phyloP scores from a whole-genome alignment of 2,888 invertebrate genomes.

The Polyommatus iphigenia region DNA sequence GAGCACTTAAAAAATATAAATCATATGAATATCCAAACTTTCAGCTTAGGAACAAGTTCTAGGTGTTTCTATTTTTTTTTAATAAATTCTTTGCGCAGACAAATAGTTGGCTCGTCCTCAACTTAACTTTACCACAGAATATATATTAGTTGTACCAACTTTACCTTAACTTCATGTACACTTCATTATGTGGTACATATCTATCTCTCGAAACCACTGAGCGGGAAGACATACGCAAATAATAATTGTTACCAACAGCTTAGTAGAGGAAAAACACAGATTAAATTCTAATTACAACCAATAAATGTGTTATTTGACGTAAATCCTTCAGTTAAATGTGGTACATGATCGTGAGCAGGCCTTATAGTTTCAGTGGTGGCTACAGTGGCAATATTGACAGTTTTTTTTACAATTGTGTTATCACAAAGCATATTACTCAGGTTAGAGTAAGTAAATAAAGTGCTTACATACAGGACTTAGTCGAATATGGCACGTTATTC shows the following conservation, averaged over 20 bases:
- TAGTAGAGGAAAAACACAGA: neutral
- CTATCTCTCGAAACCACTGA: neutral
- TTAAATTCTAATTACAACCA: neutral
- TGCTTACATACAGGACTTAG: neutral
- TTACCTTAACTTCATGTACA: too few relatives aligned
- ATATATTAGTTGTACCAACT: too few relatives aligned
- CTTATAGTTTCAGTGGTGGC: neutral
- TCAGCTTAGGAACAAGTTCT: too few relatives aligned
- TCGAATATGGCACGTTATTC: neutral
- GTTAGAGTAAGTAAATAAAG: neutral
- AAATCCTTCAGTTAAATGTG: neutral
- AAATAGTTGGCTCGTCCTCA: too few relatives aligned
- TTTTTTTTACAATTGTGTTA: neutral
- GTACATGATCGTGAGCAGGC: neutral
- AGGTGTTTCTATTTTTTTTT: too few relatives aligned
- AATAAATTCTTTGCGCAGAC: too few relatives aligned
- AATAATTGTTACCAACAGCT: neutral
- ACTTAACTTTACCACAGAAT: too few relatives aligned
- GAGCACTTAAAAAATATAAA: too few relatives aligned
- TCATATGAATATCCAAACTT: too few relatives aligned
- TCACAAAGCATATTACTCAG: too few relatives aligned
- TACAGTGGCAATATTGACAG: too few relatives aligned
- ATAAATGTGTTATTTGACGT: neutral
- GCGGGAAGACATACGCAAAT: neutral
- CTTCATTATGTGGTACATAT: neutral